A percentile compares a stretch with the other conserved stretches of the same genome.
These are phyloP conservation scores for Leucoraja ocellata DNA, from an alignment of 2,797 vertebrate genomes.

Conservation along the genomic window DNA sequence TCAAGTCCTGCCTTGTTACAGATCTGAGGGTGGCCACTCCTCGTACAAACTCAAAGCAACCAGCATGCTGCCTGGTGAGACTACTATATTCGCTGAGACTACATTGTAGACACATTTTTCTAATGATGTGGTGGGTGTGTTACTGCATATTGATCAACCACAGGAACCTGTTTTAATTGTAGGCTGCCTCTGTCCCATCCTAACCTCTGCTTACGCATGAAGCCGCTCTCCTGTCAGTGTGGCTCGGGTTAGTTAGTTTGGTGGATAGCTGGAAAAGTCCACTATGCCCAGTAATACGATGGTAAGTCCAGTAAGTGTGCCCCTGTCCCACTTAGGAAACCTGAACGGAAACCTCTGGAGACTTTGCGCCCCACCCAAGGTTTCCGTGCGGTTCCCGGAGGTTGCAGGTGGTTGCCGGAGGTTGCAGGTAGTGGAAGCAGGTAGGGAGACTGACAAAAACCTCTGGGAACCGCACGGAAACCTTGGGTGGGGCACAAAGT, in stretches of 20 bases:
- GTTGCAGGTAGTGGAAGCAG: too few relatives aligned
- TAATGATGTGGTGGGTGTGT: neutral
- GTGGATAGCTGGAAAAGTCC: neutral
- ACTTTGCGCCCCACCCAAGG: too few relatives aligned
- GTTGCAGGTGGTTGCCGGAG: too few relatives aligned
- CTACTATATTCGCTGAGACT: neutral
- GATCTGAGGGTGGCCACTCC: neutral
- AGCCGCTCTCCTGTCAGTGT: neutral
- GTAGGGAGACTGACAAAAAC: too few relatives aligned
- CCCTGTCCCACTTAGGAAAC: too few relatives aligned
- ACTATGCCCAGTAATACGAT: neutral
- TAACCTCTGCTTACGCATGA: neutral
- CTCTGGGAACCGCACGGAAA: too few relatives aligned
- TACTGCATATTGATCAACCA: neutral
- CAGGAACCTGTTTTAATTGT: neutral
- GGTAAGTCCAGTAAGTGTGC: too few relatives aligned
- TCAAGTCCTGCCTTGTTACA: neutral
- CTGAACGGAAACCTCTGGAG: too few relatives aligned
- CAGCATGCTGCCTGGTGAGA: neutral
- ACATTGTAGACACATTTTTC: neutral
- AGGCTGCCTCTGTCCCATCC: neutral
- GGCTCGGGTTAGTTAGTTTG: neutral
- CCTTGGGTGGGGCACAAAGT: too few relatives aligned
- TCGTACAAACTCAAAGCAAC: neutral
- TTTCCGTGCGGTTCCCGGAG: too few relatives aligned